Evolutionary conservation across 2,888 invertebrate genomes (phyloP).

Genomic region (Chymomyza procnemis): DNA sequence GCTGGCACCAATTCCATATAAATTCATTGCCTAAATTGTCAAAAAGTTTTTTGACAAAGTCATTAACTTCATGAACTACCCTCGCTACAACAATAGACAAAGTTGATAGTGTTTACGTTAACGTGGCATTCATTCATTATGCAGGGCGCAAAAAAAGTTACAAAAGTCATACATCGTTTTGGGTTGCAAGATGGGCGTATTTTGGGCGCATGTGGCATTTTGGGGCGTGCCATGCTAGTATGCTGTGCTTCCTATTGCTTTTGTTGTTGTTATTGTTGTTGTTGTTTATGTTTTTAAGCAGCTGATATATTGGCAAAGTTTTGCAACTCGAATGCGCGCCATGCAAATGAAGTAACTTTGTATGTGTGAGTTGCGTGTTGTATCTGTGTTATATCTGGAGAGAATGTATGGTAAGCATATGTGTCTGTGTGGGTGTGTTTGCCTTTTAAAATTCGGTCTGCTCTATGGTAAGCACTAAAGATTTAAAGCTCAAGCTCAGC

Average conservation of each 20-base stretch:
- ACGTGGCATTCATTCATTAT: conserved; percentile 28
- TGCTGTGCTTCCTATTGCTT: background rate
- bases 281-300: conserved; percentile 68
- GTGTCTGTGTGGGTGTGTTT: background rate
- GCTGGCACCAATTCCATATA: too few relatives aligned
- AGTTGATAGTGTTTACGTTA: conserved; percentile 27
- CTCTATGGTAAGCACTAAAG: too few relatives aligned
- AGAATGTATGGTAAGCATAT: too few relatives aligned
- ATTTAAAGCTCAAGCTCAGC: too few relatives aligned
- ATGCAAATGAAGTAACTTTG: conserved; percentile 61
- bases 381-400: too few relatives aligned
- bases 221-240: background rate
- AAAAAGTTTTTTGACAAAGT: too few relatives aligned
- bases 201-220: background rate
- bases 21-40: too few relatives aligned
- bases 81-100: conserved; percentile 11
- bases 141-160: conserved; percentile 20
- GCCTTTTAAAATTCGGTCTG: background rate
- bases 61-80: too few relatives aligned
- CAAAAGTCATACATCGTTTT: conserved; percentile 24
- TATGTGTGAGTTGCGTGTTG: background rate
- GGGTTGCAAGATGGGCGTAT: background rate
- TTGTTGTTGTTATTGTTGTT: conserved; percentile 33
- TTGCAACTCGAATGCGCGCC: conserved; percentile 16
- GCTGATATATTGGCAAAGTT: conserved; percentile 69